A percentile compares a stretch with the other conserved stretches of the same genome.
Evolutionary conservation across 64 coral and sea anemone species (phyloP).

Genomic region (Stichodactyla helianthus): DNA sequence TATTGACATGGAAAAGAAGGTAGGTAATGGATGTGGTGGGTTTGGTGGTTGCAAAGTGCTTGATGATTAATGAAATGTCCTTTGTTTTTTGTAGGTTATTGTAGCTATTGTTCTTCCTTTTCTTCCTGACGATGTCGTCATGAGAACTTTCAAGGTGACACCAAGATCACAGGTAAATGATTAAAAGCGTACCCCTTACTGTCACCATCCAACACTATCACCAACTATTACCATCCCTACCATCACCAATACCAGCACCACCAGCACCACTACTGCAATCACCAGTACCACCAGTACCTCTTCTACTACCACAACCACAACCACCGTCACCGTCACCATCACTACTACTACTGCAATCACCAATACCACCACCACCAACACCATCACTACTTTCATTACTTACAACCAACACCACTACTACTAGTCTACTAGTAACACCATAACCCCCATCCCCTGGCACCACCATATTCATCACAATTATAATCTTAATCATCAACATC

Average conservation of each 20-base stretch:
- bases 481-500: not conserved
- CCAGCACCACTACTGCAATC: not conserved
- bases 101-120: constrained; percentile 9
- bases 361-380: too few relatives aligned
- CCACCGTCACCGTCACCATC: too few relatives aligned
- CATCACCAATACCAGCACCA: not conserved
- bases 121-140: not conserved
- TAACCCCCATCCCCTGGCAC: too few relatives aligned
- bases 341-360: too few relatives aligned
- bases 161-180: constrained; percentile 69
- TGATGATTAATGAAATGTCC: not conserved
- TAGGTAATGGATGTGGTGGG: not conserved
- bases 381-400: too few relatives aligned
- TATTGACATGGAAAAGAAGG: constrained; percentile 50
- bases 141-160: constrained; percentile 75
- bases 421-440: too few relatives aligned
- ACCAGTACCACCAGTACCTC: not conserved
- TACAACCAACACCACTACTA: too few relatives aligned
- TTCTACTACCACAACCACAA: not conserved
- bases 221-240: not conserved
- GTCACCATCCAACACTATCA: too few relatives aligned
- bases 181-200: not conserved
- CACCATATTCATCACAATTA: too few relatives aligned
- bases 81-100: constrained; percentile 9
- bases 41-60: not conserved